These are phyloP conservation scores for Peromyscus polionotus DNA, from an alignment of 2,113 vertebrate species.

Conservation along the genomic window DNA sequence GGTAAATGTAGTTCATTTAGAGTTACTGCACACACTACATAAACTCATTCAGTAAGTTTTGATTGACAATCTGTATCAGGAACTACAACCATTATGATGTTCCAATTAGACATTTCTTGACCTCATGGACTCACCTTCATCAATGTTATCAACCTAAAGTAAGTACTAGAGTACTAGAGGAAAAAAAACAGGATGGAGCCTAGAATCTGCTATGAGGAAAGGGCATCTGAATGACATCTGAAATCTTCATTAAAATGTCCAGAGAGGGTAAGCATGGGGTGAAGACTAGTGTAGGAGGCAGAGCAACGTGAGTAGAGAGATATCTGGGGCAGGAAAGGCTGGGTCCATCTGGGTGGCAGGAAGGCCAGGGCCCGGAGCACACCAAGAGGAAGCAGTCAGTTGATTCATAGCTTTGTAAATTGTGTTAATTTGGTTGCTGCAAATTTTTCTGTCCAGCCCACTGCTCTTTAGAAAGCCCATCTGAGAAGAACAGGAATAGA, in stretches of 20 bases:
- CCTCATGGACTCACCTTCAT: not conserved
- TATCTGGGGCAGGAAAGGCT: not conserved
- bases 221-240: not conserved
- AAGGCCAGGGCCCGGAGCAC: not conserved
- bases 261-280: not conserved
- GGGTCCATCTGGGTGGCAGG: not conserved
- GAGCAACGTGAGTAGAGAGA: not conserved
- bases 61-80: not conserved
- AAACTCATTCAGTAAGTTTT: not conserved
- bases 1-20: not conserved
- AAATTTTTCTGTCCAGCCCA: not conserved
- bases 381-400: not conserved
- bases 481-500: not conserved
- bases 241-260: not conserved
- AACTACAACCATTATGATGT: not conserved
- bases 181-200: not conserved
- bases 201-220: constrained; percentile 40
- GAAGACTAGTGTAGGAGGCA: not conserved
- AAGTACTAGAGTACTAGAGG: not conserved
- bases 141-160: constrained; percentile 21
- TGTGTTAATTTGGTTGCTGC: not conserved
- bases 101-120: not conserved
- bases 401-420: not conserved
- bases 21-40: not conserved
- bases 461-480: not conserved